Base-by-base conservation (phyloP, 2,797 vertebrate species). In the Channallabes apus region DNA sequence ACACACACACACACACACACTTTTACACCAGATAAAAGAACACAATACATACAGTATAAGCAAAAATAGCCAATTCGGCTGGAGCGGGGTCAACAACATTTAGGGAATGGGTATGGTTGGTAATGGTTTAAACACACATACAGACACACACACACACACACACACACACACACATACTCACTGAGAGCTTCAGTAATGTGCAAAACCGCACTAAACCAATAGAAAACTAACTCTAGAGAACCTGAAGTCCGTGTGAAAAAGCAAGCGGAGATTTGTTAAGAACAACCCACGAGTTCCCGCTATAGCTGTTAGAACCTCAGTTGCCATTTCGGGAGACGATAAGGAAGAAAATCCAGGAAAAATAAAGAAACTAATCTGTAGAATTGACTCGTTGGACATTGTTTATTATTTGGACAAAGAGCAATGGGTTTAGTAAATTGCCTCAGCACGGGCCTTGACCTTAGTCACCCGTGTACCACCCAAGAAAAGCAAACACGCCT, bases 331-430 rank as follows among this genome's bases (percentile, higher is more conserved):
- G 20, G 41, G 32, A 38, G 24, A 51, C 1, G 35, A 9, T 17
- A 24, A 72, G 69, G 22, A 72, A n/a, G 69, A 46, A 46, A 72
- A 46, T 24, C n/a, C 46, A 1, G 72, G 2, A n/a, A 51, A 72
- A 72, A 51, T 56, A 69, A 56, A 46, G 64, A 82, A 71, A 32
- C 56, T 73, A 77, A 51, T 84, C 6, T 62, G 73, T 38, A 72
- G 78, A 79, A 81, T 4, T 51, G n/a, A 76, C 59, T 62, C 27
- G 46, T 59, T 11, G 56, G 59, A 22, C 77, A 59, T 24, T 76
- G 81, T 80, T 86, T 81, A 82, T 82, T 64, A 56, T 87, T 86
- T 87, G 69, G 86, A 84, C 88, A 81, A 75, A 88, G 73, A 86
- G 54, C 62, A 68, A 84, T 82, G 84, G 82, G 72, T 81, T 83